phyloP scores from a whole-genome alignment of 2,888 invertebrate species.

The Syrphus vitripennis region DNA sequence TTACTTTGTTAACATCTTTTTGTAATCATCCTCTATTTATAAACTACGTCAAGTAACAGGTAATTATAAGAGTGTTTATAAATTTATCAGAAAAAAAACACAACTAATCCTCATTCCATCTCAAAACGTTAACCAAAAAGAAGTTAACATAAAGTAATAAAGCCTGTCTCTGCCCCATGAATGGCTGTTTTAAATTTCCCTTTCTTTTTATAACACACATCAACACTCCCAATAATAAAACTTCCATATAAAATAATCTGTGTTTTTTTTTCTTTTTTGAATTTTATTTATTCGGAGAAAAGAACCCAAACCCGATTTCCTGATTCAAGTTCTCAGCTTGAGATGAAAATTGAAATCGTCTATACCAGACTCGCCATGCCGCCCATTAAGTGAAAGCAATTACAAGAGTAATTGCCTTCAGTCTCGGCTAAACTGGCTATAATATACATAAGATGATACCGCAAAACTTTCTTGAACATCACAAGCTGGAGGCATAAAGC shows the following conservation, averaged over 20 bases:
- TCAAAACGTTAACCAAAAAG: background rate
- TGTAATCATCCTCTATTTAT: no score
- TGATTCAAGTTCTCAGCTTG: slow-evolving; percentile 46
- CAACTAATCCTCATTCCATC: background rate
- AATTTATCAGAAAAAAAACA: no score
- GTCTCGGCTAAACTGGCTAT: slow-evolving; percentile 14
- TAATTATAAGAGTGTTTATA: no score
- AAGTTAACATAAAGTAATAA: background rate
- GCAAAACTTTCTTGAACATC: slow-evolving; percentile 60
- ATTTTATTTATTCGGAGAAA: slow-evolving; percentile 1
- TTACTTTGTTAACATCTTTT: no score
- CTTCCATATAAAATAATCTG: background rate
- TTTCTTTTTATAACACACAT: background rate
- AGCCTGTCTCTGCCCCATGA: background rate
- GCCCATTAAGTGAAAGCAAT: slow-evolving; percentile 69
- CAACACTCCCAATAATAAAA: slow-evolving; percentile 12
- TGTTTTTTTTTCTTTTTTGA: background rate
- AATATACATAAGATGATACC: slow-evolving; percentile 14
- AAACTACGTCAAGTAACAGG: no score
- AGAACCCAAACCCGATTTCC: slow-evolving; percentile 50
- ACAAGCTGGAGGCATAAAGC: slow-evolving; percentile 23
- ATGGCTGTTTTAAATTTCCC: background rate
- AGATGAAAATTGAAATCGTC: slow-evolving; percentile 51
- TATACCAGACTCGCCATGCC: slow-evolving; percentile 1
- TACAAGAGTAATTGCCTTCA: slow-evolving; percentile 54